Conservation (phyloP, 2,797 vertebrate genomes). For the Spinus pinus region DNA sequence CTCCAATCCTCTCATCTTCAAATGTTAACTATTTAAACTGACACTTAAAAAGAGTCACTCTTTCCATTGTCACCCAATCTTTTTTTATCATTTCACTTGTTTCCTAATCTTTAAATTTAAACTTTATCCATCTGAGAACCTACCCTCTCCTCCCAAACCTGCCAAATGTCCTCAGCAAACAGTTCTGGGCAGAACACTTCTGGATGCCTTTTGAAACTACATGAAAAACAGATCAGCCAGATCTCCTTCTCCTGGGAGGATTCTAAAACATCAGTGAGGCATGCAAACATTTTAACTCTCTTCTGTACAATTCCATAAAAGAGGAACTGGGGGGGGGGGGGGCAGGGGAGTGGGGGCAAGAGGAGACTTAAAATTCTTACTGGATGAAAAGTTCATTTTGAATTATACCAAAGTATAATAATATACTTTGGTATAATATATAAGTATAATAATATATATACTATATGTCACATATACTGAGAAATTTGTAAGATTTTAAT, state of each 20-base stretch:
- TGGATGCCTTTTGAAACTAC: background rate
- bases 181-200: background rate
- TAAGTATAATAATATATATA: background rate
- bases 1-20: background rate
- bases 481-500: background rate
- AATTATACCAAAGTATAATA: background rate
- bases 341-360: rapidly evolving
- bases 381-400: background rate
- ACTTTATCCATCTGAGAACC: background rate
- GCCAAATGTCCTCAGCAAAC: background rate
- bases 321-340: background rate
- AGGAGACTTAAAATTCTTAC: background rate
- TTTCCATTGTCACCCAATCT: background rate
- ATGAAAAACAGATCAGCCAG: background rate
- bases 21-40: background rate
- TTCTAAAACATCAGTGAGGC: background rate
- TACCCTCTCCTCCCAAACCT: background rate
- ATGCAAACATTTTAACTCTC: background rate
- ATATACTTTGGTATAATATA: no score
- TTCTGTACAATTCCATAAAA: background rate
- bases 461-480: background rate
- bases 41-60: background rate
- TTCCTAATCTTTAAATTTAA: background rate
- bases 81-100: background rate
- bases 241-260: background rate